Evolutionary conservation across 2,797 vertebrate species (phyloP), one percentile per base, ranked within the genome.

Genomic region (Sciaenops ocellatus): DNA sequence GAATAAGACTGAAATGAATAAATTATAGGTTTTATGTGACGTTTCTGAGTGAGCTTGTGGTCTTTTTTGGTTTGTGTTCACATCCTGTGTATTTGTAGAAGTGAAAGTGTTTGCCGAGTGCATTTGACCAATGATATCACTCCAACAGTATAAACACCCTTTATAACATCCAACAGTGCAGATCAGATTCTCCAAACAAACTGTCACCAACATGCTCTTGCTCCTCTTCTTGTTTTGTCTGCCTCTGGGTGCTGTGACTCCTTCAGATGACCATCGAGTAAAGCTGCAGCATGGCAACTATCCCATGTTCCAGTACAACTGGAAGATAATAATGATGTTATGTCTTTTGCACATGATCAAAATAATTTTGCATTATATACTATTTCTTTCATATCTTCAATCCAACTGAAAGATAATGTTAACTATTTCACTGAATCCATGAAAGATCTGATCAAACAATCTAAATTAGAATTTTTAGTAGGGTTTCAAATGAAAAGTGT

Each of bases 11-110:
- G 88, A 92, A 89, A 86, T 79, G 0, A 94, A 93, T 93, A 93
- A 93, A 94, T 92, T 84, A 89, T 85, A 93, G 82, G 88, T 93
- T 94, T 94, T 94, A 92, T 92, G 93, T 93, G 89, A 93, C 78
- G 80, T 77, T 22, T 74, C 18, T 16, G 24, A 1, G 28, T 69
- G 64, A 80, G 64, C 7, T 61, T 16, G 20, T 85, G 41, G 44
- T 76, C 51, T 63, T 74, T 73, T 74, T 66, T 57, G 12, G 18
- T 2, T 28, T 0, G 11, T 59, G 4, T 44, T 12, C 13, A 44
- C 12, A 44, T 44, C 15, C 42, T 44, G 42, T 44, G 12, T 5
- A 15, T 5, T 44, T 44, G 3, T 9, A 38, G 34, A 9, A 9
- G 34, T 38, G 34, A 38, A 38, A 38, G 34, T 9, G 34, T 38